Base-by-base conservation (phyloP, 2,888 invertebrate species). In the Andrena trimmerana region DNA sequence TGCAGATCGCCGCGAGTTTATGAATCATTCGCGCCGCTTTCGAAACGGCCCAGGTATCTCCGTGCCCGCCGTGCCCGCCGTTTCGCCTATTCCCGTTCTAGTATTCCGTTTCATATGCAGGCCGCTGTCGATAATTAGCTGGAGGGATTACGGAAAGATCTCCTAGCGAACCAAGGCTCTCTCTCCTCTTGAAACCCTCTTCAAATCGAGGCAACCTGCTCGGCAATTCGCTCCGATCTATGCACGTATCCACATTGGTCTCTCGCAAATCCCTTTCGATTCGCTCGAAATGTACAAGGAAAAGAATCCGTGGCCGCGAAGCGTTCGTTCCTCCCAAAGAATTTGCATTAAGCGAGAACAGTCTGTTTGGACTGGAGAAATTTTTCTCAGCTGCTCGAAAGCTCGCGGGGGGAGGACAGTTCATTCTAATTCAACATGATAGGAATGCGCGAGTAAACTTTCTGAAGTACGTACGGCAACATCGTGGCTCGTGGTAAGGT, bases 11-110 rank as follows among this genome's bases (percentile, higher is more conserved):
- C 78, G 65, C 66, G 67, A 79, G 79, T 88, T 89, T 85, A 78
- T 88, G 87, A 88, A 81, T 89, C 87, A 88, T 89, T 74, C 66
- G 63, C 50, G 52, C 75, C 66, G 65, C 65, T 54, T 78, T 73
- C 65, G 73, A 78, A 78, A 80, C 63, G 33, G 29, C 3, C 20
- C 42, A 27, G 36, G 16, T 62, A 66, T 70, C 78, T 54, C 48
- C 27, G n/a, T 16, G 16, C n/a, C 29, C 16, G 5, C 48, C 27
- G n/a, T 16, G 16, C n/a, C 29, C 16, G 5, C n/a, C 60, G 33
- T 52, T 63, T 63, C 63, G 60, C 63, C 31, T 8, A 59, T 27
- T 67, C 13, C 36, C 16, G 10, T n/a, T 2, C 27, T 59, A 5
- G 36, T 31, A 27, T 68, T 77, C 27, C 54, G 31, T 33, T 48